Evolutionary conservation across 1,140 invertebrate genomes (phyloP), one percentile per base, ranked within the genome.

Genomic region (Lethocerus indicus): DNA sequence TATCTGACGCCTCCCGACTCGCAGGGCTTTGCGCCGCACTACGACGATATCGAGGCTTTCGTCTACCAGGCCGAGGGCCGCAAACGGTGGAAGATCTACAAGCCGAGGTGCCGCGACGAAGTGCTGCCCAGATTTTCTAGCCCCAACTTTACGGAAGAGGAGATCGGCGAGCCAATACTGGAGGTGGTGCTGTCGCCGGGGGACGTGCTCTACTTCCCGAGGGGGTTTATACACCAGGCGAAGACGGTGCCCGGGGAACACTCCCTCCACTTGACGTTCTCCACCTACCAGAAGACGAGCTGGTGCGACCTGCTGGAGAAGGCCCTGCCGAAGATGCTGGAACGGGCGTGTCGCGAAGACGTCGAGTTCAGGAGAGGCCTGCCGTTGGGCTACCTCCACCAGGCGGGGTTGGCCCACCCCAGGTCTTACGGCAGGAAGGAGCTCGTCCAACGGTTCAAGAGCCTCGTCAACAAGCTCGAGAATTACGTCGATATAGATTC

Each of bases 1-100:
- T 98, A 97, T 62, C 64, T 98, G 40, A 97, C 94, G n/a, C 94
- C 94, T 14, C 80, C 91, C 7, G 81, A 83, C 49, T 85, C 84
- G 58, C 92, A 97, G 73, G 93, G 94, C 0, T 98, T 98, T 73
- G 93, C 94, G 2, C 93, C 94, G 1, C 93, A 98, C 68, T 98
- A 84, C 67, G 94, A 98, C 71, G 94, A 98, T 60, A 97, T 98
- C 57, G 95, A 98, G 71, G 94, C 93, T 14, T 98, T 98, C 64
- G 79, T 98, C 49, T 61, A 98, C 32, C 95, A 98, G 70, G 64
- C 96, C 6, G 94, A 98, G 70, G 95, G 95, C 0, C 81, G 82
- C 58, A 98, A 98, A 67, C 73, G 80, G 52, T 98, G 94, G 94
- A 81, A 78, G 58, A 63, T 98, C 3, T 98, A 97, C 63, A 74